Evolutionary conservation across 2,113 vertebrate genomes (phyloP), one percentile per base, ranked within the genome.

Genomic region (Pseudorasbora parva): DNA sequence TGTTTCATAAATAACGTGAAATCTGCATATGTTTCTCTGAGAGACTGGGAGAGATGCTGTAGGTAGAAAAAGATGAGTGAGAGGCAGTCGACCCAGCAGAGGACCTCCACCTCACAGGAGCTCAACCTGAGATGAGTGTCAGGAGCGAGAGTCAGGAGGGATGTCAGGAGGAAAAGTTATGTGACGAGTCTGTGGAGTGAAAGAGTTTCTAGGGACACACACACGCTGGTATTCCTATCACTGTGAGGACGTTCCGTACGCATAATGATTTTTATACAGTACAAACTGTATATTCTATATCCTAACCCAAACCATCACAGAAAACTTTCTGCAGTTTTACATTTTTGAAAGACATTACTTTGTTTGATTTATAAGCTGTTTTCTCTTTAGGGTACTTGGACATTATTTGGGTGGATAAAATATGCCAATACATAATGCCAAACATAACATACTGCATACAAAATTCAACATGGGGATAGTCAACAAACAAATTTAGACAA

Each of bases 1-100:
- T 69, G 77, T 57, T 72, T 85, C 59, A 82, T 86, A 86, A 86
- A 85, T 88, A 85, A 84, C 76, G 47, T 74, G 60, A 82, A 85
- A 81, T 84, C 83, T 69, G 56, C 81, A 77, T 84, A n/a, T 77
- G 73, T 3, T 0, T 78, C 45, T n/a, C 27, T 33, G 60, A 30
- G 21, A 62, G 37, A 19, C 41, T 45, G 41, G 66, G 62, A 81
- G 45, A 33, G 45, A 56, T 81, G 64, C 79, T n/a, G 62, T n/a
- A 56, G 64, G 79, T 69, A 64, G 62, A 11, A 66, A 37, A 33
- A 69, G 64, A 69, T 81, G 62, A 81, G 47, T 54, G 78, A 81
- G 64, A 49, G 60, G 41, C 47, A 68, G 45, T 69, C 78, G 62
- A 81, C 59, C 77, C 59, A 49, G 10, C 78, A 80, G 78, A 80